Evolutionary conservation across 2,113 vertebrate genomes (phyloP), one percentile per base, ranked within the genome.

Genomic region (Urocitellus parryii): DNA sequence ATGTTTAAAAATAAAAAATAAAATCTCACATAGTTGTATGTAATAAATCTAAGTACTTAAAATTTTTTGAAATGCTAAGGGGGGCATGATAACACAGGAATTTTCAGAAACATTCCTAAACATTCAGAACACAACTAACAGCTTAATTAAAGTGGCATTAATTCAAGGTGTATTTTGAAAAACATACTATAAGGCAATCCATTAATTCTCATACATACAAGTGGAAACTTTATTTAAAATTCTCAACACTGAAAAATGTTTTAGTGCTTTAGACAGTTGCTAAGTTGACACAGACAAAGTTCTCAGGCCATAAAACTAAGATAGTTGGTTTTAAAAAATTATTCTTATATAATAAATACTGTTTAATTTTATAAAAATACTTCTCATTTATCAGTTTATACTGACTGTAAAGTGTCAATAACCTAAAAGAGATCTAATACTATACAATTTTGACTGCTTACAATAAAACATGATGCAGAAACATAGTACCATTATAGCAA

Each of bases 291-390:
- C 77, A 45, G 63, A 96, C 68, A 45, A 90, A 92, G 65, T 58
- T 95, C 34, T 81, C 63, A 77, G 37, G 61, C 58, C 83, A 91
- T 42, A 95, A 95, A 87, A 92, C 16, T 80, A 91, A 94, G 73
- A 96, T 13, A 5, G 74, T 34, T 61, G 8, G 20, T 74, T 90
- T 92, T 92, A 67, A 48, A 76, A 78, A 89, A 70, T 73, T 78
- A 90, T 51, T 81, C 56, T 84, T 84, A 39, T 20, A 63, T 32
- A 73, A 84, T 34, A 95, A 45, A 61, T 72, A 80, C 39, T n/a
- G 12, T 91, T 90, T 92, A 93, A 80, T 89, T 95, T 94, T 93
- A 88, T 32, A 81, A 87, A 53, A 94, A n/a, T 92, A 92, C 12
- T 78, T 94, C 27, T 78, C 24, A 58, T 82, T 95, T 82, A 84